phyloP scores from a whole-genome alignment of 2,888 invertebrate genomes.

The Chorisops tibialis region DNA sequence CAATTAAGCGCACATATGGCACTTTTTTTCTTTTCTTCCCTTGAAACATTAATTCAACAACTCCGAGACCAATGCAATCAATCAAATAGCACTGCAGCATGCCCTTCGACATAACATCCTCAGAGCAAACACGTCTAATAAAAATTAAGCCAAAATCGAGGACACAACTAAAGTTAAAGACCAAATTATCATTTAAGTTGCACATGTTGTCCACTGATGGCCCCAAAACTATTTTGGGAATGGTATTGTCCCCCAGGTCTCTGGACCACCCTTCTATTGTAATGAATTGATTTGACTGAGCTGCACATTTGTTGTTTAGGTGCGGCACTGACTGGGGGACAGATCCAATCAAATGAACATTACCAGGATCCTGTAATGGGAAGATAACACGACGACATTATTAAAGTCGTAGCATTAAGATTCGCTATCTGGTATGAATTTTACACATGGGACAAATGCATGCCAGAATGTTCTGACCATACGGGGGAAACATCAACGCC shows the following conservation, averaged over 20 bases:
- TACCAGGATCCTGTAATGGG: constrained; percentile 1
- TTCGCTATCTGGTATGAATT: constrained; percentile 23
- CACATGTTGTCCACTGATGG: too few relatives aligned
- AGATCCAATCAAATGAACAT: constrained; percentile 28
- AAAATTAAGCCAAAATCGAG: too few relatives aligned
- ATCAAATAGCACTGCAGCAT: too few relatives aligned
- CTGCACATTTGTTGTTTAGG: background rate
- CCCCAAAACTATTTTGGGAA: background rate
- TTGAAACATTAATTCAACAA: too few relatives aligned
- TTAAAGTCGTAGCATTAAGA: background rate
- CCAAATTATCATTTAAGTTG: background rate
- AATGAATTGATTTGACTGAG: constrained; percentile 29
- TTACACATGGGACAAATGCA: constrained; percentile 28
- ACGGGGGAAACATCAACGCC: background rate
- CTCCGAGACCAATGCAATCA: too few relatives aligned
- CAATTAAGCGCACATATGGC: background rate
- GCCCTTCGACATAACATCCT: too few relatives aligned
- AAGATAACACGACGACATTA: background rate
- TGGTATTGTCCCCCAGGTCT: background rate
- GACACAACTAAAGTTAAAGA: too few relatives aligned
- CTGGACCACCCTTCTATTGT: background rate
- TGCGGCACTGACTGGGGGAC: background rate
- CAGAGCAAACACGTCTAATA: too few relatives aligned
- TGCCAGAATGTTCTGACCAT: constrained; percentile 19
- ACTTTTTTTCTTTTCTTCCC: too few relatives aligned